phyloP scores from a whole-genome alignment of 2,113 vertebrate genomes.

The Hippocampus comes region DNA sequence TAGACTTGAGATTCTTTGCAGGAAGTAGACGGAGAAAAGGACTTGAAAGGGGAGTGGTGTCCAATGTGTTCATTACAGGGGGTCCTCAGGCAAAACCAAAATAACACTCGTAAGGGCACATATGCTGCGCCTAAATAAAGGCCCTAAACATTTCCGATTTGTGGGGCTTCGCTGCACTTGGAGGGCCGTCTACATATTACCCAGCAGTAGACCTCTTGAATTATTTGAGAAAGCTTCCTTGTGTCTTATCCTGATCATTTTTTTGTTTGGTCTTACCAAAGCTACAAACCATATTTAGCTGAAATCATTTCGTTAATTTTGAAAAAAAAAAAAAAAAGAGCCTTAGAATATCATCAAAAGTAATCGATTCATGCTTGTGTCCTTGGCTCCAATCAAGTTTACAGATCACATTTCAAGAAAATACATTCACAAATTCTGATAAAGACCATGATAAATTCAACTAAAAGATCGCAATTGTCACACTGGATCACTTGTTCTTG shows the following conservation, averaged over 20 bases:
- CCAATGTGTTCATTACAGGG: constrained; percentile 32
- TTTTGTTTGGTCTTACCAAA: not conserved
- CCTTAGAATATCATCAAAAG: not conserved
- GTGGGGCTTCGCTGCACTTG: not conserved
- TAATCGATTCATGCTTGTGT: not conserved
- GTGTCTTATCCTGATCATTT: not conserved
- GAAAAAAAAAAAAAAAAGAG: not conserved
- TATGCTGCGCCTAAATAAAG: constrained; percentile 43
- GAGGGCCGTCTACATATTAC: not conserved
- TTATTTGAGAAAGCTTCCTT: not conserved
- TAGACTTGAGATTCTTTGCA: constrained; percentile 11
- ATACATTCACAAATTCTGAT: not conserved
- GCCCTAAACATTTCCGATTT: constrained; percentile 7
- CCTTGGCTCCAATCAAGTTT: not conserved
- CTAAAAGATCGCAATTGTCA: not conserved
- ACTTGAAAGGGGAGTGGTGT: constrained; percentile 55
- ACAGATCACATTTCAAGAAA: not conserved
- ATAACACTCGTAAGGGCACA: constrained; percentile 55
- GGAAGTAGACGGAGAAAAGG: constrained; percentile 16
- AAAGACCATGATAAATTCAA: not conserved
- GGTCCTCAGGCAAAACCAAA: constrained; percentile 50
- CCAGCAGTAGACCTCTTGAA: not conserved
- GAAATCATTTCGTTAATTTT: not conserved
- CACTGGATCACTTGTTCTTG: not conserved
- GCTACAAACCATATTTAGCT: not conserved